Percentiles rank a stretch among this genome's conserved stretches.
Conservation (phyloP, 2,888 invertebrate genomes). For the Cistogaster globosa region DNA sequence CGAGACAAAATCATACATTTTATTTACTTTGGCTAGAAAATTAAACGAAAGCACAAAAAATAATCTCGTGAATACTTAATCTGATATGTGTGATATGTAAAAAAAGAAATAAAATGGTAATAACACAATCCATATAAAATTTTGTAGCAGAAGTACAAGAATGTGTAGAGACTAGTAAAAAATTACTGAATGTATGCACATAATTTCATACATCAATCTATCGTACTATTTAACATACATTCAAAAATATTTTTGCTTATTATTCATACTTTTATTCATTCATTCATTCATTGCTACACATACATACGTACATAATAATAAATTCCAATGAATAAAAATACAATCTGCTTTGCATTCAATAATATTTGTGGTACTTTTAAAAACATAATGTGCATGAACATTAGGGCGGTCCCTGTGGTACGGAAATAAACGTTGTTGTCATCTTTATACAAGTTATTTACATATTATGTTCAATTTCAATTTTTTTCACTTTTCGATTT, state of each 20-base stretch:
- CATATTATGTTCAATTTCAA: no score
- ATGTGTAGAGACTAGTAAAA: no score
- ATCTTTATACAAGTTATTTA: no score
- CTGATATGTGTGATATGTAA: neutral
- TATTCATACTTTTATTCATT: constrained; percentile 62
- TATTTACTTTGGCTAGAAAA: neutral
- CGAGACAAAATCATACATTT: neutral
- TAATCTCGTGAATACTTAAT: neutral
- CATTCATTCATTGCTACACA: constrained; percentile 14
- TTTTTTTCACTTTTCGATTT: no score
- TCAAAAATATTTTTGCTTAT: constrained; percentile 59
- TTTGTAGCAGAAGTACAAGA: neutral
- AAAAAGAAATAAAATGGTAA: neutral
- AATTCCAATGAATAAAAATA: constrained; percentile 35
- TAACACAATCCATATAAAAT: neutral
- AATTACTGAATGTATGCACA: no score
- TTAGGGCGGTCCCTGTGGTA: neutral
- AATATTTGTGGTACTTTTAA: constrained; percentile 4
- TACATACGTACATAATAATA: neutral
- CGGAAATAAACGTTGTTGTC: neutral
- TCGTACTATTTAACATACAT: constrained; percentile 51
- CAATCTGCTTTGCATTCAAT: constrained; percentile 43
- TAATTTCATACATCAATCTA: neutral
- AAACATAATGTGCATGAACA: neutral
- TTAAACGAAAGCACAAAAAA: neutral